phyloP scores from a whole-genome alignment of 2,888 invertebrate species.

The Ennomos erosarius region DNA sequence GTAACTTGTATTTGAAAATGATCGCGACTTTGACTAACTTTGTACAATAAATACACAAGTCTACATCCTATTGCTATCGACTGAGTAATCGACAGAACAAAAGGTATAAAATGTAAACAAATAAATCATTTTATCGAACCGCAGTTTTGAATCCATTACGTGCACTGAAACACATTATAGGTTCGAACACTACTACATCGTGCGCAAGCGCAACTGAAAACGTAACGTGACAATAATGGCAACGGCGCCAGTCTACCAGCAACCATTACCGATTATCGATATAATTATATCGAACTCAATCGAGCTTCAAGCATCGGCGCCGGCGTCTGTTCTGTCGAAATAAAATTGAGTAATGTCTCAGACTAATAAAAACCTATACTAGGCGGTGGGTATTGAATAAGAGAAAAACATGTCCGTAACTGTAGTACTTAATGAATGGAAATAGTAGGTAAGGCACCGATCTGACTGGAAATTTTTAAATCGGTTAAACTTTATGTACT shows the following conservation, averaged over 20 bases:
- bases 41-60: too few species aligned
- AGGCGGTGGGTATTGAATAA: conserved; percentile 2
- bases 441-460: background rate
- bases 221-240: conserved; percentile 66
- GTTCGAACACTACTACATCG: conserved; percentile 10
- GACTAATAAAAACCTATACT: conserved; percentile 6
- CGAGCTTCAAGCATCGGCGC: conserved; percentile 52
- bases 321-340: conserved; percentile 48
- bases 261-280: conserved; percentile 67
- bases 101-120: conserved; percentile 7
- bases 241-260: conserved; percentile 65
- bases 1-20: too few species aligned
- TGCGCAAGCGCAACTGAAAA: conserved; percentile 48
- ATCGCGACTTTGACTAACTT: too few species aligned
- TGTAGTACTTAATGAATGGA: conserved; percentile 3
- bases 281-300: conserved; percentile 62
- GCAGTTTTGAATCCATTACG: conserved; percentile 20
- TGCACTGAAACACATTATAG: conserved; percentile 20
- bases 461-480: too few species aligned
- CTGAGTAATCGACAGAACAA: too few species aligned
- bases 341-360: conserved; percentile 32
- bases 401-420: conserved; percentile 1
- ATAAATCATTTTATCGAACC: conserved; percentile 10
- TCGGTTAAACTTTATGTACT: too few species aligned
- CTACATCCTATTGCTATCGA: too few species aligned